Conservation (phyloP, 2,113 vertebrate genomes). For the Nesoenas mayeri region DNA sequence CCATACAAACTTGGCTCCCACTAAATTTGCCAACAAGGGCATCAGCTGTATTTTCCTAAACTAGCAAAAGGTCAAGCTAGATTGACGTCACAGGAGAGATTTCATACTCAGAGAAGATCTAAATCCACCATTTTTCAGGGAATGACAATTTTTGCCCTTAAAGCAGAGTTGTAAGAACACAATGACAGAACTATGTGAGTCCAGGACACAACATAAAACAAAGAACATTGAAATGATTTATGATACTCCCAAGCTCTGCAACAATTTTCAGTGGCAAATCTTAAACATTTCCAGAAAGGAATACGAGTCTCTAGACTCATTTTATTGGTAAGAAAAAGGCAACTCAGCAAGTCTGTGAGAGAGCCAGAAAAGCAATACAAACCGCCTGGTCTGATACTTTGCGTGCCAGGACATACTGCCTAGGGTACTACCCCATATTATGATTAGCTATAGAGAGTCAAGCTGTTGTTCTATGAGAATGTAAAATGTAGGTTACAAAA, state of each 20-base stretch:
- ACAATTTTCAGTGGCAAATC: neutral
- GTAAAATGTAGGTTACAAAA: neutral
- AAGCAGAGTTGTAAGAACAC: neutral
- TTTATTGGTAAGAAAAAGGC: neutral
- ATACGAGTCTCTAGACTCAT: neutral
- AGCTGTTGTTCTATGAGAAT: neutral
- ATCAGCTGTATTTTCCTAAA: neutral
- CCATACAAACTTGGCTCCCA: neutral
- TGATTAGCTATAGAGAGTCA: neutral
- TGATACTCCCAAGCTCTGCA: neutral
- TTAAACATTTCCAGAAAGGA: neutral
- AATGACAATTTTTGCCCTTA: neutral
- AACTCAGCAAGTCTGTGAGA: neutral
- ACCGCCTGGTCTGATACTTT: neutral
- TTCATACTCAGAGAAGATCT: neutral
- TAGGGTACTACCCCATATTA: neutral
- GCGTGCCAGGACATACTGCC: neutral
- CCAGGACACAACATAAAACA: neutral
- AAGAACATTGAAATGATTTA: neutral
- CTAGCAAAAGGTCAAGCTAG: neutral
- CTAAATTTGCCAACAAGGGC: neutral
- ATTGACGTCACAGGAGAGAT: neutral
- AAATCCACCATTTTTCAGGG: neutral
- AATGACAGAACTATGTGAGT: neutral
- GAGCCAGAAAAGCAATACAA: neutral